A percentile compares a stretch with the other conserved stretches of the same genome.
phyloP scores from a whole-genome alignment of 2,888 invertebrate genomes.

The Acleris holmiana region DNA sequence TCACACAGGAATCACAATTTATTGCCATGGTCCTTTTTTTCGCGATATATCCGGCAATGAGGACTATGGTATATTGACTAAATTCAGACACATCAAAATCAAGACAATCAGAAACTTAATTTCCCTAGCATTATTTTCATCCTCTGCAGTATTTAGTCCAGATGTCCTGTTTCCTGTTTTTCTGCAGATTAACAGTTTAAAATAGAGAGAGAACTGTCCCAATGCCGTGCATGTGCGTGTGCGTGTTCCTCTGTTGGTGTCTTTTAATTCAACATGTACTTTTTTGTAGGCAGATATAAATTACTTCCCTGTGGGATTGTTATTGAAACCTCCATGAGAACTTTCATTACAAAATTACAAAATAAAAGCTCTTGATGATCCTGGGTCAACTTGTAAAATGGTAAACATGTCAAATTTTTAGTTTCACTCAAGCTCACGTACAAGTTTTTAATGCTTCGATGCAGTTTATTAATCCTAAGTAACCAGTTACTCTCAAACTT shows the following conservation, averaged over 20 bases:
- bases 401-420: background rate
- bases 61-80: conserved; percentile 13
- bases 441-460: background rate
- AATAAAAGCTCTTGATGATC: conserved; percentile 35
- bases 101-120: background rate
- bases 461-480: background rate
- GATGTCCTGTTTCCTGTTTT: background rate
- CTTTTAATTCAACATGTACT: conserved; percentile 15
- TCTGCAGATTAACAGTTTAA: conserved; percentile 7
- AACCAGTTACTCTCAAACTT: background rate
- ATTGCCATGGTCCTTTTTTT: background rate
- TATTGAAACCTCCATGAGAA: conserved; percentile 39
- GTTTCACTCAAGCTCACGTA: background rate
- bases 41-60: conserved; percentile 23
- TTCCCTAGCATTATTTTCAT: background rate
- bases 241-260: conserved; percentile 1
- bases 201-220: background rate
- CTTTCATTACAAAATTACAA: conserved; percentile 39
- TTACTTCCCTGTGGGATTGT: conserved; percentile 40
- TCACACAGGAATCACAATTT: conserved; percentile 11
- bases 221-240: conserved; percentile 1
- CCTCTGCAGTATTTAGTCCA: background rate
- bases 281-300: conserved; percentile 38
- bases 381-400: conserved; percentile 4
- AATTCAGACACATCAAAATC: conserved; percentile 3